Conservation (phyloP, 1,140 invertebrate genomes). For the Ceratitis capitata region DNA sequence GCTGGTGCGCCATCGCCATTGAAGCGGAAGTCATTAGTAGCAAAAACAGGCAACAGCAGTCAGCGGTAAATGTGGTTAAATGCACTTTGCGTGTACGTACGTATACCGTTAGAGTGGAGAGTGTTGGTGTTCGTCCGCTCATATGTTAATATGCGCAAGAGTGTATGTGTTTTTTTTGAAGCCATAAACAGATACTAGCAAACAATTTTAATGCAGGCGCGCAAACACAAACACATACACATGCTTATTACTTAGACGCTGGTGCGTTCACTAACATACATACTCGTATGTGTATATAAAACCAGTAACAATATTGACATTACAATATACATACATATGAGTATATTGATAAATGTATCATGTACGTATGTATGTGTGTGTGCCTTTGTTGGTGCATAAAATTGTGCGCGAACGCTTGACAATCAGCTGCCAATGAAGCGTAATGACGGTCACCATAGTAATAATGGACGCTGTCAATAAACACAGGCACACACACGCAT, state of each 20-base stretch:
- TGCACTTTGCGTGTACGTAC: not conserved
- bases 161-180: not conserved
- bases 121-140: too few relatives aligned
- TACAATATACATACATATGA: too few relatives aligned
- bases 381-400: not conserved
- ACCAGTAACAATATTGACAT: too few relatives aligned
- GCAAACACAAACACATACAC: not conserved
- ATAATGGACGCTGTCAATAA: not conserved
- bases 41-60: constrained; percentile 15
- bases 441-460: not conserved
- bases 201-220: not conserved
- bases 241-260: not conserved
- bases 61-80: constrained; percentile 11
- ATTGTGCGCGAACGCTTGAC: not conserved
- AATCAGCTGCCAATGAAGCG: not conserved
- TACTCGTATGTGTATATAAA: too few relatives aligned
- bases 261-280: too few relatives aligned
- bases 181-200: not conserved
- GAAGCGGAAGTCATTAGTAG: constrained; percentile 23
- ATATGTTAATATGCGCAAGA: too few relatives aligned
- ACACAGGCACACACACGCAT: not conserved
- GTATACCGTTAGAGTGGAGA: not conserved
- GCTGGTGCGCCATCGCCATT: not conserved
- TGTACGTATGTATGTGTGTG: too few relatives aligned
- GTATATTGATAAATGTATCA: too few relatives aligned